Evolutionary conservation across 2,888 invertebrate species (phyloP).

Genomic region (Leptopilina drosophilae): DNA sequence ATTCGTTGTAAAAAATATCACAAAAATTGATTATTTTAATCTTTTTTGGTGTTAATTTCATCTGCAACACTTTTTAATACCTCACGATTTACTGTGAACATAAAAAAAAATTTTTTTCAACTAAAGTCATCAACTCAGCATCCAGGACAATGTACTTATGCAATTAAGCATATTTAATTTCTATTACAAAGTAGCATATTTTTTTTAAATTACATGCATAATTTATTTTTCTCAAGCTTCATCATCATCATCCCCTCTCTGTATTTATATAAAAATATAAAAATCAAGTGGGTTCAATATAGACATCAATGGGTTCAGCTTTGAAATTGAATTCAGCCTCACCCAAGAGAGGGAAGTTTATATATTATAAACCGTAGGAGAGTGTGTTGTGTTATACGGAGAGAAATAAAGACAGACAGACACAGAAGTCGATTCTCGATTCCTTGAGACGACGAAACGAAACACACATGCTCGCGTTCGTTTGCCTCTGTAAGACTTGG

Average conservation of each 20-base stretch:
- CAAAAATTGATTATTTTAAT: too few species aligned
- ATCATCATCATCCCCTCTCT: not conserved
- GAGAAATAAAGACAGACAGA: conserved; percentile 50
- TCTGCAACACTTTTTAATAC: too few species aligned
- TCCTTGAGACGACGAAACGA: conserved; percentile 57
- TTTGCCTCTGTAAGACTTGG: conserved; percentile 72
- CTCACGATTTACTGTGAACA: too few species aligned
- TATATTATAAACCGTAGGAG: conserved; percentile 33
- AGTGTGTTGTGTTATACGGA: conserved; percentile 10
- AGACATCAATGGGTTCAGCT: conserved; percentile 29
- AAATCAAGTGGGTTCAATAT: conserved; percentile 18
- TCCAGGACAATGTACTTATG: not conserved
- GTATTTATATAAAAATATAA: too few species aligned
- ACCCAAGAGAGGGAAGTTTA: conserved; percentile 28
- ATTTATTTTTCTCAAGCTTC: too few species aligned
- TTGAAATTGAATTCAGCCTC: conserved; percentile 21
- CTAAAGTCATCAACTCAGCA: not conserved
- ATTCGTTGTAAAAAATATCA: too few species aligned
- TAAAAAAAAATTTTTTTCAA: too few species aligned
- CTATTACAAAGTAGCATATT: not conserved
- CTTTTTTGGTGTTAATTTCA: too few species aligned
- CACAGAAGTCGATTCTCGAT: conserved; percentile 62
- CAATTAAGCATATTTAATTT: conserved; percentile 5
- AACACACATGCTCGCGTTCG: conserved; percentile 66
- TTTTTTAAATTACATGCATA: too few species aligned